These are phyloP conservation scores for Spodoptera littoralis DNA, from an alignment of 2,888 invertebrate species.

Conservation along the genomic window DNA sequence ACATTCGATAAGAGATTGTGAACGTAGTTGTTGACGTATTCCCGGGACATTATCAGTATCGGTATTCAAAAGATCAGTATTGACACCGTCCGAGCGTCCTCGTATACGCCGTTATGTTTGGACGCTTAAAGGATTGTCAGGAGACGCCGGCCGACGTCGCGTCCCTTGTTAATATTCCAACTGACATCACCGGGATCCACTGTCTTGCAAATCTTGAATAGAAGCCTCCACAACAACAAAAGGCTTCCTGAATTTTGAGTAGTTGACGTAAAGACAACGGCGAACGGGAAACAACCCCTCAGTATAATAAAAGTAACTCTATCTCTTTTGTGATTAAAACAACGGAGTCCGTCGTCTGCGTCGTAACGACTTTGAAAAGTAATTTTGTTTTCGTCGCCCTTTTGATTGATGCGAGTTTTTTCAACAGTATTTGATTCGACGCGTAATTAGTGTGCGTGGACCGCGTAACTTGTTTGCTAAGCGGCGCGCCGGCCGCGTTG, in stretches of 20 bases:
- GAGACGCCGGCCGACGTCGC: slow-evolving; percentile 65
- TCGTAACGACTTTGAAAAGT: slow-evolving; percentile 58
- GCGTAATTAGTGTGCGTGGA: slow-evolving; percentile 66
- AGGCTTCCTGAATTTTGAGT: slow-evolving; percentile 80
- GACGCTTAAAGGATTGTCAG: slow-evolving; percentile 74
- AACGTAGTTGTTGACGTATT: slow-evolving; percentile 31
- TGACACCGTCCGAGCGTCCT: slow-evolving; percentile 52
- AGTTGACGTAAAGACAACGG: slow-evolving; percentile 71
- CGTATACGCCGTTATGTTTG: slow-evolving; percentile 44
- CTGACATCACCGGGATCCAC: slow-evolving; percentile 76
- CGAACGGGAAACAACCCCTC: slow-evolving; percentile 61
- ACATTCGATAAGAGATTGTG: slow-evolving; percentile 39
- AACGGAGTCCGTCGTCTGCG: slow-evolving; percentile 51
- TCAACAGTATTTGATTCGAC: slow-evolving; percentile 45
- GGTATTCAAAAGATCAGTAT: slow-evolving; percentile 61
- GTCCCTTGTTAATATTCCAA: slow-evolving; percentile 82
- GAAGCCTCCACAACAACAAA: slow-evolving; percentile 76
- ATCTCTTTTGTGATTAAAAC: slow-evolving; percentile 68
- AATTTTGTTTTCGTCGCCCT: slow-evolving; percentile 57
- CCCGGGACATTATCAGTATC: slow-evolving; percentile 54
- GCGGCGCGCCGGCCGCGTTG: slow-evolving; percentile 59
- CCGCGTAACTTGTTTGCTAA: slow-evolving; percentile 67
- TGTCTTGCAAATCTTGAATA: slow-evolving; percentile 81
- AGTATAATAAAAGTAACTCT: slow-evolving; percentile 66
- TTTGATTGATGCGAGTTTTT: slow-evolving; percentile 57